These are phyloP conservation scores for Limulus polyphemus DNA, from an alignment of 2,888 invertebrate species.

Conservation along the genomic window DNA sequence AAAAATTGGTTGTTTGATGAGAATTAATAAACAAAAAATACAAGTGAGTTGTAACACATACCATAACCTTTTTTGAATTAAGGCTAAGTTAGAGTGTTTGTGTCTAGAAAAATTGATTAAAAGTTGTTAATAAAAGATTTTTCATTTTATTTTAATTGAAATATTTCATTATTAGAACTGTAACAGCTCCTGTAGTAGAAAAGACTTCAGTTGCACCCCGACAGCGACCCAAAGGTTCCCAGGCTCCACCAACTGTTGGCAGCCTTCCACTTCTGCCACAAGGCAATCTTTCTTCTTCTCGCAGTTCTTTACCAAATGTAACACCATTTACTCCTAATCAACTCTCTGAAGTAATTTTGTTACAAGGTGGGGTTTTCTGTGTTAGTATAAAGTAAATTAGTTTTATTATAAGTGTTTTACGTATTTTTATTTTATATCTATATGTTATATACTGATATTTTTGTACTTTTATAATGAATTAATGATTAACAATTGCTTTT, in stretches of 20 bases:
- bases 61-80: too few relatives aligned
- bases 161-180: conserved; percentile 9
- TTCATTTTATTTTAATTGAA: background rate
- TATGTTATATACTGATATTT: too few relatives aligned
- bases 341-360: background rate
- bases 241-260: conserved; percentile 24
- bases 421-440: too few relatives aligned
- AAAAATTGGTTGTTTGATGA: too few relatives aligned
- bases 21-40: too few relatives aligned
- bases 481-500: too few relatives aligned
- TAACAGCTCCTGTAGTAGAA: conserved; percentile 42
- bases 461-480: too few relatives aligned
- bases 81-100: too few relatives aligned
- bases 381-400: too few relatives aligned
- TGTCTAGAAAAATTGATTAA: background rate
- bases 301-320: background rate
- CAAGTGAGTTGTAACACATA: too few relatives aligned
- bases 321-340: background rate
- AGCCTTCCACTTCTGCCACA: conserved; percentile 25
- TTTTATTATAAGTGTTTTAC: too few relatives aligned
- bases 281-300: conserved; percentile 6
- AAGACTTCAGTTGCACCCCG: conserved; percentile 66
- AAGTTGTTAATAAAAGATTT: conserved; percentile 2
- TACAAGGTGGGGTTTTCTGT: too few relatives aligned
- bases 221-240: conserved; percentile 57